phyloP scores from a whole-genome alignment of 2,113 vertebrate species.

The Notiomystis cincta region DNA sequence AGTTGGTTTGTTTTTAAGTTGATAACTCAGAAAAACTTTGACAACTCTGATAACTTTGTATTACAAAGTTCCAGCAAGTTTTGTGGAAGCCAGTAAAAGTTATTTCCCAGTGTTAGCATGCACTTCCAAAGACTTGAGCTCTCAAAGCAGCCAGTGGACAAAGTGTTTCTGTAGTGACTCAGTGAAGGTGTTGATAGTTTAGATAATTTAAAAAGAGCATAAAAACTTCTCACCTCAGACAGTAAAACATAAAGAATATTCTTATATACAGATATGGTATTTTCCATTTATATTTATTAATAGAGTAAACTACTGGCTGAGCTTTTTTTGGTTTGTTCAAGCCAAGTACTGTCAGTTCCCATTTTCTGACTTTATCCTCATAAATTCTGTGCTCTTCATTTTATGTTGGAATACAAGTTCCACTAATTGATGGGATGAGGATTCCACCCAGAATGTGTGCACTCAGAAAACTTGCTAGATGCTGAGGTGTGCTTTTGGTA shows the following conservation, averaged over 20 bases:
- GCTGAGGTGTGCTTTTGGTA: background rate
- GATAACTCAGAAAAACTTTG: background rate
- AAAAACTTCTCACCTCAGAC: background rate
- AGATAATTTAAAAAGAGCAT: background rate
- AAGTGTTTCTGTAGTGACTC: background rate
- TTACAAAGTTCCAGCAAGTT: background rate
- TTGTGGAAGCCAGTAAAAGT: background rate
- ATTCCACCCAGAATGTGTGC: background rate
- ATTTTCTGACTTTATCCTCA: background rate
- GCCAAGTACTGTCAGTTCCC: background rate
- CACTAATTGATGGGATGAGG: background rate
- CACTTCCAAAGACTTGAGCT: background rate
- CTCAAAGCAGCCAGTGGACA: background rate
- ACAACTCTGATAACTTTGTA: background rate
- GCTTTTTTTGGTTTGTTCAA: background rate
- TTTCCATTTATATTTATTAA: background rate
- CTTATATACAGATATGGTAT: background rate
- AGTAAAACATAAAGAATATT: background rate
- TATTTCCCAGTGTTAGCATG: background rate
- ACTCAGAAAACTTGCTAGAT: background rate
- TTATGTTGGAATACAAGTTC: background rate
- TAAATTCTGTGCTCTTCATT: background rate
- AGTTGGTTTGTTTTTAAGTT: background rate
- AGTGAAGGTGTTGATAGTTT: background rate
- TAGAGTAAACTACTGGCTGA: background rate